Conservation (phyloP, 2,113 vertebrate genomes). For the Chionodraco myersi region DNA sequence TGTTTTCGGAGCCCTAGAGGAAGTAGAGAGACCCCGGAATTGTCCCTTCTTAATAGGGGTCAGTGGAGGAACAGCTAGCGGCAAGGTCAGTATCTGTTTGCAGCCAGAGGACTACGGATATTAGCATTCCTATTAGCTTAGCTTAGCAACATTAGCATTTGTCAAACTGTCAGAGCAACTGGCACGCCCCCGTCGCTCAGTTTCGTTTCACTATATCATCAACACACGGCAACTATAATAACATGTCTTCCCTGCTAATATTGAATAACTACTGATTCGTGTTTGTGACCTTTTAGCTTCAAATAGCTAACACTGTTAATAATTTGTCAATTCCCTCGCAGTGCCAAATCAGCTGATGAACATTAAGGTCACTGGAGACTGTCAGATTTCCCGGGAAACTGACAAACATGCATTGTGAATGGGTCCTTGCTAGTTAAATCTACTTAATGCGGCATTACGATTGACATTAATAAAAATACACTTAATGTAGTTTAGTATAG, state of each 20-base stretch:
- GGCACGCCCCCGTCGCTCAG: conserved; percentile 31
- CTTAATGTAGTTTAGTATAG: too few relatives aligned
- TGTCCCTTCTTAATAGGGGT: conserved; percentile 93
- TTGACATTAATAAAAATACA: too few relatives aligned
- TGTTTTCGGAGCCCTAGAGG: conserved; percentile 62
- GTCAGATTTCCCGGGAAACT: not conserved
- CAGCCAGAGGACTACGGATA: not conserved
- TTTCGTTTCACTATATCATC: not conserved
- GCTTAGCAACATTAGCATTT: conserved; percentile 4
- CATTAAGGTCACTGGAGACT: conserved; percentile 1
- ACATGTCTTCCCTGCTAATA: not conserved
- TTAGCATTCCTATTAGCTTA: conserved; percentile 51
- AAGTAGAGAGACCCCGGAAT: conserved; percentile 85
- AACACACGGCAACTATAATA: rapidly evolving
- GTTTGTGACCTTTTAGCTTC: not conserved
- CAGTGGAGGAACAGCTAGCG: conserved; percentile 94
- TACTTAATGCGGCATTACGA: too few relatives aligned
- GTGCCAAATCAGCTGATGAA: conserved; percentile 13
- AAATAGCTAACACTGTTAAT: conserved; percentile 11
- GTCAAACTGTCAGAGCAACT: conserved; percentile 27
- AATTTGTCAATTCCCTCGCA: not conserved
- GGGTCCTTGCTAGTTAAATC: not conserved
- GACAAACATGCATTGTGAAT: not conserved
- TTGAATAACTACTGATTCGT: not conserved
- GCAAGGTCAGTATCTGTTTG: conserved; percentile 84